phyloP scores from a whole-genome alignment of 2,888 invertebrate genomes.

The Orgyia antiqua region DNA sequence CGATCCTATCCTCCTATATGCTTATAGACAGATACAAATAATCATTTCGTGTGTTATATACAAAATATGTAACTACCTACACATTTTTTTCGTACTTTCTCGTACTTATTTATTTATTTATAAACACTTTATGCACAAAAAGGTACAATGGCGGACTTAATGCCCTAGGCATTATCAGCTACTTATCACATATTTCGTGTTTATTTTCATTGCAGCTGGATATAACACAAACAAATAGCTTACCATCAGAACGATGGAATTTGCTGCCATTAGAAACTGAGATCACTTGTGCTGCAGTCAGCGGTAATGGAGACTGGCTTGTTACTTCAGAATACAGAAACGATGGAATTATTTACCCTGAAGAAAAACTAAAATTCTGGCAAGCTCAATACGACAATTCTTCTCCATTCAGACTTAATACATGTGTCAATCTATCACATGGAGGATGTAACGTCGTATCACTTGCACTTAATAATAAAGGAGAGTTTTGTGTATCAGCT shows the following conservation, averaged over 20 bases:
- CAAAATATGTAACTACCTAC: too few relatives aligned
- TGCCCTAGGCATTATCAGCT: too few relatives aligned
- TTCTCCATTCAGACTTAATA: conserved; percentile 53
- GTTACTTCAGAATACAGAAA: conserved; percentile 68
- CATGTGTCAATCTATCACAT: conserved; percentile 64
- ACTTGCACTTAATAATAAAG: conserved; percentile 50
- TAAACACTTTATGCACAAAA: too few relatives aligned
- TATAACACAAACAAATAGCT: conserved; percentile 60
- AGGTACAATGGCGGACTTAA: too few relatives aligned
- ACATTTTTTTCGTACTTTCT: too few relatives aligned
- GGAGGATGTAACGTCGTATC: conserved; percentile 61
- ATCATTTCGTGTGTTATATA: too few relatives aligned
- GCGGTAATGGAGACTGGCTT: conserved; percentile 55
- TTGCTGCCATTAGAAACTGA: conserved; percentile 64
- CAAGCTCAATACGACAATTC: conserved; percentile 27
- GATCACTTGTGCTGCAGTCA: conserved; percentile 60
- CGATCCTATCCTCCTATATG: too few relatives aligned
- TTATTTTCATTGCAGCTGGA: conserved; percentile 51
- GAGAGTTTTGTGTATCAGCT: conserved; percentile 62
- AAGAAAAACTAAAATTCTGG: conserved; percentile 70
- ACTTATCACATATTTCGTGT: too few relatives aligned
- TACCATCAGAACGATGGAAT: conserved; percentile 59
- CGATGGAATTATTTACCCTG: conserved; percentile 59
- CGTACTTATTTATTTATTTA: too few relatives aligned
- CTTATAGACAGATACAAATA: too few relatives aligned